A percentile compares a stretch with the other conserved stretches of the same genome.
Conservation (phyloP, 2,888 invertebrate genomes). For the Hirudinaria manillensis region DNA sequence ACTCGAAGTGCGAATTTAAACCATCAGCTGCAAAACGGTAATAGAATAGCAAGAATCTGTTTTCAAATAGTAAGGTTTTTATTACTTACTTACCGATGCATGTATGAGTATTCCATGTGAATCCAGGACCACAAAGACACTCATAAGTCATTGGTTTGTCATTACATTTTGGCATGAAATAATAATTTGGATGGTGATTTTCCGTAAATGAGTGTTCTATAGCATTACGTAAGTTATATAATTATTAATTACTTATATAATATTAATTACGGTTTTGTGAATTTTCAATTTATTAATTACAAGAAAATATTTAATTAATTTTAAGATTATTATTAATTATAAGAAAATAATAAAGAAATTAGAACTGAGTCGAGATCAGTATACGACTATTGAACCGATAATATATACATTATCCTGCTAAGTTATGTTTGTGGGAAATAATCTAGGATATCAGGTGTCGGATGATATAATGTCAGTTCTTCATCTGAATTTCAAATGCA, state of each 20-base stretch:
- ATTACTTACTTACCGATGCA: constrained; percentile 46
- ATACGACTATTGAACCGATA: too few species aligned
- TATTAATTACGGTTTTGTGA: background rate
- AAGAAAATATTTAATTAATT: too few species aligned
- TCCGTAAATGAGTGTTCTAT: background rate
- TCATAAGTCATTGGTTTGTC: constrained; percentile 53
- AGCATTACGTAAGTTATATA: background rate
- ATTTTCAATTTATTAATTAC: background rate
- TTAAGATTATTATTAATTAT: too few species aligned
- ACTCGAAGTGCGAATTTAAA: constrained; percentile 39
- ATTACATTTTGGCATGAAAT: constrained; percentile 49
- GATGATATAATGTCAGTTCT: too few species aligned
- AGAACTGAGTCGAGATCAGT: too few species aligned
- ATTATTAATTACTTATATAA: background rate
- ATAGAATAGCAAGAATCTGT: background rate
- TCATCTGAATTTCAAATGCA: too few species aligned
- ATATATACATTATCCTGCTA: too few species aligned
- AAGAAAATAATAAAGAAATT: too few species aligned
- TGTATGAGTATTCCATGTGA: constrained; percentile 52
- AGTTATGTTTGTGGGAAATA: too few species aligned
- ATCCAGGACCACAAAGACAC: constrained; percentile 54
- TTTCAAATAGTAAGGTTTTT: background rate
- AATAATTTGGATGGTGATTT: constrained; percentile 40
- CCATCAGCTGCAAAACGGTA: constrained; percentile 36
- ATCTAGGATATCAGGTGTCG: too few species aligned